Evolutionary conservation across 2,797 vertebrate genomes (phyloP), one percentile per base, ranked within the genome.

Genomic region (Acanthurus lineatus): DNA sequence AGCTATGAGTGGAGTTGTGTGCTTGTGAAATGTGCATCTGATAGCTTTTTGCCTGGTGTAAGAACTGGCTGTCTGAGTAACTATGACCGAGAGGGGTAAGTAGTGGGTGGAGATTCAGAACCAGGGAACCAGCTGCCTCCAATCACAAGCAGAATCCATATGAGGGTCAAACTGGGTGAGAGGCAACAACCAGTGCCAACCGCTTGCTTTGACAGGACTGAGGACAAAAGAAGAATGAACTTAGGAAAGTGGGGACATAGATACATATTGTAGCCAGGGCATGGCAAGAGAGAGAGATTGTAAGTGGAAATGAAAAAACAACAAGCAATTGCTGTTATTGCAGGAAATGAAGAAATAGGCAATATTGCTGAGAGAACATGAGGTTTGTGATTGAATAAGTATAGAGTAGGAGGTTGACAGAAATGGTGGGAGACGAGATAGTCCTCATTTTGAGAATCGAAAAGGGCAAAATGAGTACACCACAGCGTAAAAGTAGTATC

Each of bases 91-190:
- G 53, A 64, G 75, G 76, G 78, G 56, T 74, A 73, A 62, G 56
- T 22, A 44, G 42, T 45, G 85, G 79, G 74, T 38, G 73, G 73
- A 40, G 68, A 67, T 71, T 66, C 53, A 73, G 58, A 74, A 48
- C 57, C 73, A 71, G 62, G 69, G 58, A 78, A 63, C 79, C 83
- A 84, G 83, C 71, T 89, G 82, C 81, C 47, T 90, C 85, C 86
- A 79, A 82, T 89, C 86, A 83, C 68, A 66, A 67, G 59, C 76
- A 81, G 72, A 68, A 79, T 77, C 74, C 63, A 58, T 64, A 53
- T 61, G 40, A 66, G 70, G 82, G 79, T 89, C 78, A 86, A 64
- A 74, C 69, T 77, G 79, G 79, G 81, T 84, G 66, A 87, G 60
- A 81, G 70, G 82, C 77, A 74, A 52, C 76, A 82, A 59, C 62